Percentiles rank a stretch among this genome's conserved stretches.
phyloP scores from a whole-genome alignment of 2,888 invertebrate genomes.

The Ectemnius lituratus region DNA sequence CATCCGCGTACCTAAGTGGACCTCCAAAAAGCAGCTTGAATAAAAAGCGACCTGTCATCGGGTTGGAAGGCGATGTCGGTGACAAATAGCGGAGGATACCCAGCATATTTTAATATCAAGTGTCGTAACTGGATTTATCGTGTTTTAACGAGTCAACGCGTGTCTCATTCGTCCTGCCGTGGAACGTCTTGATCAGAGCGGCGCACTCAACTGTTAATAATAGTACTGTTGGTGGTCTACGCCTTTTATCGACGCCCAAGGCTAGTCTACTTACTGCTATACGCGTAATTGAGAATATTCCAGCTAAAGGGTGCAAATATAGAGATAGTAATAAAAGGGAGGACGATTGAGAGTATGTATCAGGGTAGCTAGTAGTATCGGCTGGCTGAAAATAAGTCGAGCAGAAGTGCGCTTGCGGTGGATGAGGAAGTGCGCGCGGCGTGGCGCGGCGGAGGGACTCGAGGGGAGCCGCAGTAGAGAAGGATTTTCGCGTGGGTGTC shows the following conservation, averaged over 20 bases:
- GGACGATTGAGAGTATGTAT: too few species aligned
- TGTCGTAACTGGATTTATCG: conserved; percentile 27
- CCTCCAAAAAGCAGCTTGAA: neutral
- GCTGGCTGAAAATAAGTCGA: too few species aligned
- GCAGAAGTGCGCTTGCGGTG: too few species aligned
- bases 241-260: too few species aligned
- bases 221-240: neutral
- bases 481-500: conserved; percentile 76
- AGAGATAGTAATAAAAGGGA: too few species aligned
- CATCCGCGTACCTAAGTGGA: too few species aligned
- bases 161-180: conserved; percentile 26
- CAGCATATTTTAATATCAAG: conserved; percentile 19
- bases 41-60: conserved; percentile 5
- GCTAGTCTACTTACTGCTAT: too few species aligned
- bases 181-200: conserved; percentile 48
- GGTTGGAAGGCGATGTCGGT: conserved; percentile 1
- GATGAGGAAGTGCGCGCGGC: conserved; percentile 29
- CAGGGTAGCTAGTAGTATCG: too few species aligned
- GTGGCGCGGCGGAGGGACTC: conserved; percentile 12
- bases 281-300: too few species aligned
- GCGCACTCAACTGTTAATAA: conserved; percentile 53
- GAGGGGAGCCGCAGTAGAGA: conserved; percentile 54
- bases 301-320: too few species aligned
- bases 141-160: conserved; percentile 41
- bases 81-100: conserved; percentile 14